These are phyloP conservation scores for Pollenia amentaria DNA, from an alignment of 2,888 invertebrate species.

Conservation along the genomic window DNA sequence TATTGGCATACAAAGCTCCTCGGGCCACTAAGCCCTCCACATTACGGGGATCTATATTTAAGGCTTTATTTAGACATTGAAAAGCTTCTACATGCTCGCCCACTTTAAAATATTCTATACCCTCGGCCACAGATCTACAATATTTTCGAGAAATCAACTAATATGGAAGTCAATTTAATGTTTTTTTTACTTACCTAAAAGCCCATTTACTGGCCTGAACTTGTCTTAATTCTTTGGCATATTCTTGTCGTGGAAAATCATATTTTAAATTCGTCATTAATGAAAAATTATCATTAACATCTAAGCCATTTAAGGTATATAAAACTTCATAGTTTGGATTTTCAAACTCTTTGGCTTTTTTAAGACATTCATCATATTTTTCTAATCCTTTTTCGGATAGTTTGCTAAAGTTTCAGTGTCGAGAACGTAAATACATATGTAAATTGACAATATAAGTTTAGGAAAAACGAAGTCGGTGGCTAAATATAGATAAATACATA, in stretches of 20 bases:
- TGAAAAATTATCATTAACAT: constrained; percentile 81
- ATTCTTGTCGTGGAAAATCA: constrained; percentile 92
- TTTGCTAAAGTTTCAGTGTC: constrained; percentile 49
- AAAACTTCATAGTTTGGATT: constrained; percentile 95
- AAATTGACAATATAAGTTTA: too few species aligned
- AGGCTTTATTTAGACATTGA: constrained; percentile 96
- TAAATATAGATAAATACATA: too few species aligned
- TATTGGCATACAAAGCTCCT: constrained; percentile 96
- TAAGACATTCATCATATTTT: constrained; percentile 92
- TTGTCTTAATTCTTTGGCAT: constrained; percentile 93
- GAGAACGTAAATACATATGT: too few species aligned
- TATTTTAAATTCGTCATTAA: constrained; percentile 86
- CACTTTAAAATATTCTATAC: constrained; percentile 96
- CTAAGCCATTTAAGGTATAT: constrained; percentile 87
- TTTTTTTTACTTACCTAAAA: constrained; percentile 86
- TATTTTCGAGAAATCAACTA: constrained; percentile 10
- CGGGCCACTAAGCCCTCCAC: constrained; percentile 96
- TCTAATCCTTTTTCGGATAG: constrained; percentile 91
- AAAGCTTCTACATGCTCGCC: constrained; percentile 97
- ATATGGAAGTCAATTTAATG: constrained; percentile 3
- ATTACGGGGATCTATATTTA: constrained; percentile 95
- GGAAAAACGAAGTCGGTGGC: too few species aligned
- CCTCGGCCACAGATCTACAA: constrained; percentile 92
- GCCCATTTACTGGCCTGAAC: constrained; percentile 97
- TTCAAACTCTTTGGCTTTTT: constrained; percentile 93